A percentile compares a stretch with the other conserved stretches of the same genome.
Evolutionary conservation across 2,797 vertebrate genomes (phyloP).

Genomic region (Cossypha caffra): DNA sequence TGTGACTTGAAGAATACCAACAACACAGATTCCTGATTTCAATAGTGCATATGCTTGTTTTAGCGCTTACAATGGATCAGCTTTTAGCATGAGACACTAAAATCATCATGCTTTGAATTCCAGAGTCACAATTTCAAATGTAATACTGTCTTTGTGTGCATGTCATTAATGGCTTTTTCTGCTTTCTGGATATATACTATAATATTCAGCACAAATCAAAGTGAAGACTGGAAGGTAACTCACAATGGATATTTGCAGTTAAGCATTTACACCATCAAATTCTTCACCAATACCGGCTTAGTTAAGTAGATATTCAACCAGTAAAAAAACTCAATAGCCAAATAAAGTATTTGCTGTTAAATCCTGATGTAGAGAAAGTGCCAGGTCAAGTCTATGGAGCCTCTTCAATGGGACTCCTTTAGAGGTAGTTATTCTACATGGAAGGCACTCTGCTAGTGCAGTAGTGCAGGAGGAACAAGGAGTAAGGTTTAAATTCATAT

Average conservation of each 20-base stretch:
- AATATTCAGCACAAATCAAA: constrained; percentile 4
- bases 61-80: constrained; percentile 10
- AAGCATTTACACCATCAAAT: not conserved
- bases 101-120: not conserved
- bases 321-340: not conserved
- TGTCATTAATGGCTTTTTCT: not conserved
- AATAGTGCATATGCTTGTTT: not conserved
- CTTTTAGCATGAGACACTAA: not conserved
- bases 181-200: not conserved
- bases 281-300: not conserved
- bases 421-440: not conserved
- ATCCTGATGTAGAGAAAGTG: not conserved
- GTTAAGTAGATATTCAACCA: not conserved
- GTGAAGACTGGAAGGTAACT: not conserved
- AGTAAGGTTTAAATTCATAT: not conserved
- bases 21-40: constrained; percentile 25
- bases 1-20: constrained; percentile 21
- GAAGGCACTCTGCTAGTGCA: not conserved
- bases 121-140: not conserved
- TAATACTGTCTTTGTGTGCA: not conserved
- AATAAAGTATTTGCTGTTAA: not conserved
- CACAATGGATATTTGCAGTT: not conserved
- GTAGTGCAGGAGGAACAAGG: not conserved
- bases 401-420: not conserved
- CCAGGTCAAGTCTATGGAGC: not conserved